A percentile compares a stretch with the other conserved stretches of the same genome.
phyloP scores from a whole-genome alignment of 1,140 invertebrate species.

The Drosophila arizonae region DNA sequence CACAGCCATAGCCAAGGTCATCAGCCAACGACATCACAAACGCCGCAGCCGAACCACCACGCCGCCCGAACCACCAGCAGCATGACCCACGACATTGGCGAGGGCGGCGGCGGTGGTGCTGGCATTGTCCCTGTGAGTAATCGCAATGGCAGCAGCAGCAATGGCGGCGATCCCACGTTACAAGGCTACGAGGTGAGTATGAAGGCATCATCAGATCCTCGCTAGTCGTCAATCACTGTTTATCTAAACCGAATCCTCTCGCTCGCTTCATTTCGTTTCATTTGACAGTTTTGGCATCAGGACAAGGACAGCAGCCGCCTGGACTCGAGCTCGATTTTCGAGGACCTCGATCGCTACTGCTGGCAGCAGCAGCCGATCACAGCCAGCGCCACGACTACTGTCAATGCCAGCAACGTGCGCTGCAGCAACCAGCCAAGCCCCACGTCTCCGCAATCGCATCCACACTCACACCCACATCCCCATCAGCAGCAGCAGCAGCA shows the following conservation, averaged over 20 bases:
- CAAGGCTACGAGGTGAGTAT: slow-evolving; percentile 76
- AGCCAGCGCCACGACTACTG: slow-evolving; percentile 72
- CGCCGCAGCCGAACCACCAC: slow-evolving; percentile 36
- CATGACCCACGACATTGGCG: slow-evolving; percentile 69
- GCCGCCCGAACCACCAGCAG: slow-evolving; percentile 58
- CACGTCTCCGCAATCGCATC: slow-evolving; percentile 59
- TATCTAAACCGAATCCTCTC: neutral
- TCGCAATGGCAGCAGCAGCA: slow-evolving; percentile 66
- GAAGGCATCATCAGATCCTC: neutral
- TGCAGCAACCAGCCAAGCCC: slow-evolving; percentile 56
- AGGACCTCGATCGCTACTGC: slow-evolving; percentile 91
- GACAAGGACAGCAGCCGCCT: slow-evolving; percentile 87
- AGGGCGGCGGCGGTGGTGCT: slow-evolving; percentile 8
- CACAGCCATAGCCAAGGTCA: slow-evolving; percentile 57
- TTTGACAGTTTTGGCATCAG: slow-evolving; percentile 87
- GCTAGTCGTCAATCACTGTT: neutral
- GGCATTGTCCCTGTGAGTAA: slow-evolving; percentile 63
- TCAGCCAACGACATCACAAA: slow-evolving; percentile 27
- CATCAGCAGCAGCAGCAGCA: slow-evolving; percentile 14
- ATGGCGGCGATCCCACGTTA: slow-evolving; percentile 76
- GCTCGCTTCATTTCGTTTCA: neutral
- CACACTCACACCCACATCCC: slow-evolving; percentile 35
- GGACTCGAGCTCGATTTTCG: slow-evolving; percentile 87
- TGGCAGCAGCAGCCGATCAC: slow-evolving; percentile 87
- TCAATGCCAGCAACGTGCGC: slow-evolving; percentile 82